These are phyloP conservation scores for Macropodus opercularis DNA, from an alignment of 2,797 vertebrate genomes.

Conservation along the genomic window DNA sequence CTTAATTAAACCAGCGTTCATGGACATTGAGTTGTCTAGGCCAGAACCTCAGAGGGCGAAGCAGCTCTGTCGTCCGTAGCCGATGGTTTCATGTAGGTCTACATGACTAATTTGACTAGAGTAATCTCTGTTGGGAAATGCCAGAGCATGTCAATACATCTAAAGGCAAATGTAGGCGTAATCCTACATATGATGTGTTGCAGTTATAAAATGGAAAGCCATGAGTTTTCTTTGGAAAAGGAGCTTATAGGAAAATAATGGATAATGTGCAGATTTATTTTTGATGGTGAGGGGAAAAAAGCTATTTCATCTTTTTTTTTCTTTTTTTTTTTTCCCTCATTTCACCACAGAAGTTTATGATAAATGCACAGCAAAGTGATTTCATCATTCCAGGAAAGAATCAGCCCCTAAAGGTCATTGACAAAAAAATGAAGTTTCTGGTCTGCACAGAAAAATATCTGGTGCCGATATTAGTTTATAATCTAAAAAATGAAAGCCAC, in stretches of 20 bases:
- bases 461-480: no score
- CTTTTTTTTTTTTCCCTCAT: not conserved
- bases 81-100: conserved; percentile 28
- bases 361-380: conserved; percentile 18
- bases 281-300: conserved; percentile 23
- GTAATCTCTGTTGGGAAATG: conserved; percentile 21
- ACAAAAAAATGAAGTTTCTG: no score
- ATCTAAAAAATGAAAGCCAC: no score
- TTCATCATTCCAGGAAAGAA: conserved; percentile 3
- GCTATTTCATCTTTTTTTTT: no score
- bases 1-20: conserved; percentile 44
- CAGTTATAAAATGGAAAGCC: conserved; percentile 2
- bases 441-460: no score
- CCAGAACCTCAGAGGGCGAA: conserved; percentile 45
- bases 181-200: conserved; percentile 11
- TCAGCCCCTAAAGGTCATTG: no score
- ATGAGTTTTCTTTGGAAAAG: conserved; percentile 11
- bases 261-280: conserved; percentile 10
- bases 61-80: conserved; percentile 22
- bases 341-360: conserved; percentile 6
- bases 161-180: conserved; percentile 27
- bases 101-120: conserved; percentile 22
- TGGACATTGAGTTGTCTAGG: conserved; percentile 41
- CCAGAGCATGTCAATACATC: conserved; percentile 5
- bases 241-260: conserved; percentile 19